phyloP scores from a whole-genome alignment of 2,113 vertebrate species.

The Nanorana parkeri region DNA sequence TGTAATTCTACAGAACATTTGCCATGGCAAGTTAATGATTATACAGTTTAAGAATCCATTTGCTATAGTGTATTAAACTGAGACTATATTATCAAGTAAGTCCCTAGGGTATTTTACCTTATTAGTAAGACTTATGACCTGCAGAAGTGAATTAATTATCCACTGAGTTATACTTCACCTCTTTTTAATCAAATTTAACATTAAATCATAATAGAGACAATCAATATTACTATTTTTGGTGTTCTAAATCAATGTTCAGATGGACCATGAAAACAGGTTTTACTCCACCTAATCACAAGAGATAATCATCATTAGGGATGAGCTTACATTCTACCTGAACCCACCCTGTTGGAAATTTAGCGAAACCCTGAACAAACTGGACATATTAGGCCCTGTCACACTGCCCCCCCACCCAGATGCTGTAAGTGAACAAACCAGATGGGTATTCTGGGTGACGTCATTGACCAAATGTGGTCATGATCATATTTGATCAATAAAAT shows the following conservation, averaged over 20 bases:
- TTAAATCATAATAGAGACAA: slow-evolving; percentile 29
- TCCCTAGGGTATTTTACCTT: slow-evolving; percentile 60
- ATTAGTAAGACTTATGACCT: slow-evolving; percentile 58
- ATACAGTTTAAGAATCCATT: slow-evolving; percentile 63
- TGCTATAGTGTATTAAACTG: slow-evolving; percentile 62
- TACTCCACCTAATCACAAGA: neutral
- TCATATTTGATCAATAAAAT: no score
- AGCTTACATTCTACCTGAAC: no score
- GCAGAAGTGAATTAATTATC: slow-evolving; percentile 58
- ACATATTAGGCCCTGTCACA: no score
- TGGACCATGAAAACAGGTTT: neutral
- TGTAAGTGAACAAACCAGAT: no score
- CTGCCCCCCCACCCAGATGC: no score
- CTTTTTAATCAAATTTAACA: slow-evolving; percentile 52
- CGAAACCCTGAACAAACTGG: no score
- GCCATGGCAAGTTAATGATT: slow-evolving; percentile 69
- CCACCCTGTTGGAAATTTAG: no score
- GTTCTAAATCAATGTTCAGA: neutral
- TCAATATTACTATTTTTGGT: slow-evolving; percentile 30
- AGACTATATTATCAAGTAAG: slow-evolving; percentile 67
- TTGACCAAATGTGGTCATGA: no score
- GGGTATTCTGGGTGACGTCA: no score
- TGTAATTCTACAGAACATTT: slow-evolving; percentile 59
- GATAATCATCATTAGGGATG: slow-evolving; percentile 2
- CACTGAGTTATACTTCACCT: slow-evolving; percentile 13